Conservation (phyloP, 2,888 invertebrate genomes). For the Dioctria linearis region DNA sequence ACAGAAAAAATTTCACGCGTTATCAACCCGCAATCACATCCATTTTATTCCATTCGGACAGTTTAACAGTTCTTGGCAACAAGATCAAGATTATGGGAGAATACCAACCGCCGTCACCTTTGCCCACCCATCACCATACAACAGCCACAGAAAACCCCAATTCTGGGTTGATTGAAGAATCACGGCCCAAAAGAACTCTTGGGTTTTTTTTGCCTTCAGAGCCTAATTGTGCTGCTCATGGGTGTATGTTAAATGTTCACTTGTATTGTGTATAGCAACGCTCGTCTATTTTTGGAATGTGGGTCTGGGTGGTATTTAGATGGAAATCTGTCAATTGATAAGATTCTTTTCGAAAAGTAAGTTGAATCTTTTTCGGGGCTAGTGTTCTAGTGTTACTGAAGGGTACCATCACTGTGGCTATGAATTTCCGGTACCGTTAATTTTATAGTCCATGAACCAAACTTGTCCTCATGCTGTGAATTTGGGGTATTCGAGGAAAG, state of each 20-base stretch:
- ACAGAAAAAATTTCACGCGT: slow-evolving; percentile 49
- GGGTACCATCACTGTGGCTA: no score
- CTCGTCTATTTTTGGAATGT: not conserved
- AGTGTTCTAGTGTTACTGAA: not conserved
- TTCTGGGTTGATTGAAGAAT: slow-evolving; percentile 42
- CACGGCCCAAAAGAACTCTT: slow-evolving; percentile 5
- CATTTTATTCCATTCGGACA: slow-evolving; percentile 55
- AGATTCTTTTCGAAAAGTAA: not conserved
- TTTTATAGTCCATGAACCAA: slow-evolving; percentile 17
- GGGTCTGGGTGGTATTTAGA: not conserved
- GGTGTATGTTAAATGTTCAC: not conserved
- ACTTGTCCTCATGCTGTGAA: slow-evolving; percentile 3
- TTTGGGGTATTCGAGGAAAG: no score
- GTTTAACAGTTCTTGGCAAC: slow-evolving; percentile 54
- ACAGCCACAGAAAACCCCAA: not conserved
- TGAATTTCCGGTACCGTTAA: slow-evolving; percentile 20
- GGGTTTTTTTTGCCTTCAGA: not conserved
- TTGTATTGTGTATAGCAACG: not conserved
- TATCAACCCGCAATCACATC: slow-evolving; percentile 55
- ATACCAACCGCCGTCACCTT: slow-evolving; percentile 25
- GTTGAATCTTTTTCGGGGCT: slow-evolving; percentile 8
- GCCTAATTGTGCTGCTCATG: slow-evolving; percentile 33
- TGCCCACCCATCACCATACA: slow-evolving; percentile 20
- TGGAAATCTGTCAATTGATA: slow-evolving; percentile 44
- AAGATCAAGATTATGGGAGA: slow-evolving; percentile 48